These are phyloP conservation scores for Ceyx margarethae DNA, from an alignment of 2,113 vertebrate genomes.

Conservation along the genomic window DNA sequence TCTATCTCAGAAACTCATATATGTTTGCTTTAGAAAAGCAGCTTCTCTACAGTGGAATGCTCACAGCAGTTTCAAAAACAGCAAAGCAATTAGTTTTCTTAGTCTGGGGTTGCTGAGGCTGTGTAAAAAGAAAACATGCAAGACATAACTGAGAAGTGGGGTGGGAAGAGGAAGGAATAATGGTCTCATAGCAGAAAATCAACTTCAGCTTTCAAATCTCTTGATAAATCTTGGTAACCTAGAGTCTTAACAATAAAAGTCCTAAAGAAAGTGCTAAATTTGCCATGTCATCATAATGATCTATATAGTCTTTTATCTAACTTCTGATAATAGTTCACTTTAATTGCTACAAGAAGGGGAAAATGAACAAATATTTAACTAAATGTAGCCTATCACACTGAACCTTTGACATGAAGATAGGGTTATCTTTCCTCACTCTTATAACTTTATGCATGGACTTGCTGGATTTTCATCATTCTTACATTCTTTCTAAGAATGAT, in stretches of 20 bases:
- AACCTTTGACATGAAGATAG: neutral
- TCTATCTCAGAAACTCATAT: constrained; percentile 40
- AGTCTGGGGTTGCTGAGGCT: neutral
- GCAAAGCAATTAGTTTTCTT: constrained; percentile 37
- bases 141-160: neutral
- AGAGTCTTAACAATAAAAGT: neutral
- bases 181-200: neutral
- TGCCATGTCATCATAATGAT: neutral
- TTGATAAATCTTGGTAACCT: neutral
- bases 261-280: neutral
- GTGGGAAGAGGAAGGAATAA: neutral
- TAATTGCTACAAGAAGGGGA: neutral
- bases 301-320: neutral
- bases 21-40: constrained; percentile 56
- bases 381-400: neutral
- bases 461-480: neutral
- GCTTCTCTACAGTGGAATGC: constrained; percentile 44
- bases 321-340: neutral
- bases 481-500: neutral
- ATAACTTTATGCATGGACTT: neutral
- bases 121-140: neutral
- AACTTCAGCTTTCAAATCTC: neutral
- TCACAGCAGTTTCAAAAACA: constrained; percentile 51
- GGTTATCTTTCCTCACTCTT: neutral
- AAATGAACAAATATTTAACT: neutral